These are phyloP conservation scores for Chaitophorus viminalis DNA, from an alignment of 2,888 invertebrate genomes.

Conservation along the genomic window DNA sequence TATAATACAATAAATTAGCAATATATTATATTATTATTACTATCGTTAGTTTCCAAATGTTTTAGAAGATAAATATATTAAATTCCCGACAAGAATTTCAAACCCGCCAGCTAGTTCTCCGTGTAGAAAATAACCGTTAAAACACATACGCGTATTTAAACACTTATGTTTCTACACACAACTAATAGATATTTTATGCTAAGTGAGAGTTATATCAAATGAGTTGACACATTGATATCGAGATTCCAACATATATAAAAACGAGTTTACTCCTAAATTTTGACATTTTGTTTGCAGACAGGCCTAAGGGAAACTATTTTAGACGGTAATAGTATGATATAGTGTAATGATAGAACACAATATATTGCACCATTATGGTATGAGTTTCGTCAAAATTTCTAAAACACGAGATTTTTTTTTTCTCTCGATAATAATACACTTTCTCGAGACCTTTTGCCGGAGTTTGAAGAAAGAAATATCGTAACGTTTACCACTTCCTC, in stretches of 20 bases:
- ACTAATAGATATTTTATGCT: slow-evolving; percentile 7
- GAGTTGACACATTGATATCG: slow-evolving; percentile 53
- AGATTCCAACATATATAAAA: slow-evolving; percentile 39
- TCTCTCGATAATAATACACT: neutral
- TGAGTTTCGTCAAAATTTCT: neutral
- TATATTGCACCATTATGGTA: neutral
- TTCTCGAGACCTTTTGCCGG: neutral
- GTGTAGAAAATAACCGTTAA: slow-evolving; percentile 29
- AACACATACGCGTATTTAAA: neutral
- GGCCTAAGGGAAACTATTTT: slow-evolving; percentile 9
- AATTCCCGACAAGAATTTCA: neutral
- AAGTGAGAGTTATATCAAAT: slow-evolving; percentile 53
- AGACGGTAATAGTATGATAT: neutral
- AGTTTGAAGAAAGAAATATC: neutral
- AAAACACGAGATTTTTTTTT: neutral
- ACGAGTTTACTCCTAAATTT: slow-evolving; percentile 39
- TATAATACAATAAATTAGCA: neutral
- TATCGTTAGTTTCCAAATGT: neutral
- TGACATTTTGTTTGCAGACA: slow-evolving; percentile 29
- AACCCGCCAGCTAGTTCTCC: neutral
- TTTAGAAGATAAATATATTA: neutral
- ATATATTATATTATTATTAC: neutral
- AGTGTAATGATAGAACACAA: neutral
- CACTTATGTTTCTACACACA: neutral
- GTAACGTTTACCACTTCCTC: neutral